Evolutionary conservation across 2,888 invertebrate species (phyloP), one percentile per base, ranked within the genome.

Genomic region (Monopis laevigella): DNA sequence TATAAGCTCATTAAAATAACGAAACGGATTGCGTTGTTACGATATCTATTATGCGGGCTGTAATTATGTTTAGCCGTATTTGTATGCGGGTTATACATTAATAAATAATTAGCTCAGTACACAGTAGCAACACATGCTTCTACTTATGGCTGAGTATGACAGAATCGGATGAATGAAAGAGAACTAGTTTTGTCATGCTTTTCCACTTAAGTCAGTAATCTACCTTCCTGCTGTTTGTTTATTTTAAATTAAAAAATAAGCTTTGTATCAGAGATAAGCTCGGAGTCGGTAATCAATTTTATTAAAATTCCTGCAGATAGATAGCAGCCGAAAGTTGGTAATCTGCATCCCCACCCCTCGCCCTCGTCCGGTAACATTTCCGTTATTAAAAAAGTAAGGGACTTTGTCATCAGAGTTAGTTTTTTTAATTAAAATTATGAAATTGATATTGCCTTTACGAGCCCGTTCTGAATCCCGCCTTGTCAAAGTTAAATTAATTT

Each of bases 391-490:
- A 82, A 82, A 80, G 75, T 80, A 73, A 64, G 69, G 58, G 70
- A 70, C 74, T 75, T 75, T 77, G 75, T 77, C 80, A 78, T 75
- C 75, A 72, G 67, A 62, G 68, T 75, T 70, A 75, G 74, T 77
- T 80, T 78, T 81, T 70, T 81, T 72, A 82, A 81, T 82, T 80
- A 82, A 81, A 82, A 81, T 80, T 77, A 80, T 80, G 75, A 80
- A 78, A 78, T 81, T 80, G 80, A 81, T 81, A 81, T 78, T 75
- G 75, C 77, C 69, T 77, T 78, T 69, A 68, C 69, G 61, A 60
- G 65, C 60, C 63, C 68, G 71, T 64, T 66, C 64, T 67, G 10
- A 32, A 29, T 21, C 65, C 66, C 73, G 70, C 72, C 75, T 80
- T 73, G 73, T 70, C 66, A 71, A 77, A 80, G 74, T 81, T 72